Evolutionary conservation across 1,140 invertebrate species (phyloP).

Genomic region (Hyles euphorbiae): DNA sequence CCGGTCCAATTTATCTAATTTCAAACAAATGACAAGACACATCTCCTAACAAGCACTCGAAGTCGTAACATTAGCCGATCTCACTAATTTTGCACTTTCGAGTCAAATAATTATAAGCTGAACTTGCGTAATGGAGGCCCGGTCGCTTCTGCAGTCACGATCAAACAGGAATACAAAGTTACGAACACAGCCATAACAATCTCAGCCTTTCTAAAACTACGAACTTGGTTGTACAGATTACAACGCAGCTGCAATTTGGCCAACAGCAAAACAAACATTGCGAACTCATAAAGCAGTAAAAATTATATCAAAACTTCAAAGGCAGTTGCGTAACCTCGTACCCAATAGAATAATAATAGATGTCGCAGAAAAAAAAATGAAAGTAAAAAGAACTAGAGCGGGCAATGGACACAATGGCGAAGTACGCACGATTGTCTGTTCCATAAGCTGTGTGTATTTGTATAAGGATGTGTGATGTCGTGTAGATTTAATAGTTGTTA

Average conservation of each 20-base stretch:
- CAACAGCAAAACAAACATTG: constrained; percentile 22
- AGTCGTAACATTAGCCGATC: constrained; percentile 23
- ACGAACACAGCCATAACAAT: constrained; percentile 16
- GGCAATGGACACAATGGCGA: constrained; percentile 63
- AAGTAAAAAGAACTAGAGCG: constrained; percentile 67
- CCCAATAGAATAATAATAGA: constrained; percentile 69
- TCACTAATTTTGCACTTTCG: constrained; percentile 65
- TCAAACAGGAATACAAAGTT: constrained; percentile 44
- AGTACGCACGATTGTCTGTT: constrained; percentile 43
- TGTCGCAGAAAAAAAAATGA: constrained; percentile 71
- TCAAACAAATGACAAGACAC: neutral
- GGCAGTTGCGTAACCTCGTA: constrained; percentile 68
- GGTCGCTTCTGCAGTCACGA: constrained; percentile 69
- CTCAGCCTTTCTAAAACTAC: constrained; percentile 12
- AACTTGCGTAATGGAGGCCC: constrained; percentile 54
- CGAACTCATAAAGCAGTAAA: constrained; percentile 56
- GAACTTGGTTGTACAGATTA: constrained; percentile 13
- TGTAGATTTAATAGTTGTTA: too few relatives aligned
- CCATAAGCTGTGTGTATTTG: too few relatives aligned
- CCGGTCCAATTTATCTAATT: too few relatives aligned
- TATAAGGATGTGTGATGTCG: too few relatives aligned
- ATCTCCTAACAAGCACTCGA: neutral
- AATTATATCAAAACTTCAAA: constrained; percentile 73
- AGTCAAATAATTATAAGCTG: constrained; percentile 62
- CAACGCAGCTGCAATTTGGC: constrained; percentile 15